Evolutionary conservation across 2,888 invertebrate genomes (phyloP), one percentile per base, ranked within the genome.

Genomic region (Drosophila yooni): DNA sequence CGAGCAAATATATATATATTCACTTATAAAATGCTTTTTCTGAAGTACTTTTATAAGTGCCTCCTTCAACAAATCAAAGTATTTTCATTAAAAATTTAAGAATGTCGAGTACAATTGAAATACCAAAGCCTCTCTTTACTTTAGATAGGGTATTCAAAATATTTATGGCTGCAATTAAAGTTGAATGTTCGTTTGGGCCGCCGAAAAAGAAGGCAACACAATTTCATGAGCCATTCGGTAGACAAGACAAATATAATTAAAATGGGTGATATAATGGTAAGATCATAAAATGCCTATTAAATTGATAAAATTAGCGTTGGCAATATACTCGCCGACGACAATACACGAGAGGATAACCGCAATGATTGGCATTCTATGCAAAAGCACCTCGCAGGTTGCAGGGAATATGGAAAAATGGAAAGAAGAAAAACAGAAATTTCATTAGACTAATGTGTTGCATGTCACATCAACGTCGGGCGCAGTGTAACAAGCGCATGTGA

Each of bases 391-490:
- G 25, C 6, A 25, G 11, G 25, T 15, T 21, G 46, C 11, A 27
- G 34, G 52, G 31, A 4, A 54, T 21, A 54, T 3, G 34, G 40
- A 27, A 52, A 46, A 27, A 33, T 33, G 33, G 33, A 11, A 31
- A 46, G 38, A 58, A 13, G 15, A 21, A 60, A 40, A 68, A 67
- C 66, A 59, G 34, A 83, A 89, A 71, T 88, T 88, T 85, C 85
- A 89, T 85, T 85, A 84, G 85, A 63, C 89, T 85, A 85, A 89
- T 85, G 89, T 85, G 89, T 85, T 89, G 77, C 82, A 88, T 66
- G 85, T 88, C 89, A 80, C 82, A 85, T 89, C 85, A 89, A 89
- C 71, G 88, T 89, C 89, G 70, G 67, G 56, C 52, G 60, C 56
- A 71, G 76, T 71, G 88, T 68, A 68, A 83, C 75, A 76, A 85